Evolutionary conservation across 2,888 invertebrate species (phyloP).

Genomic region (Leptothorax acervorum): DNA sequence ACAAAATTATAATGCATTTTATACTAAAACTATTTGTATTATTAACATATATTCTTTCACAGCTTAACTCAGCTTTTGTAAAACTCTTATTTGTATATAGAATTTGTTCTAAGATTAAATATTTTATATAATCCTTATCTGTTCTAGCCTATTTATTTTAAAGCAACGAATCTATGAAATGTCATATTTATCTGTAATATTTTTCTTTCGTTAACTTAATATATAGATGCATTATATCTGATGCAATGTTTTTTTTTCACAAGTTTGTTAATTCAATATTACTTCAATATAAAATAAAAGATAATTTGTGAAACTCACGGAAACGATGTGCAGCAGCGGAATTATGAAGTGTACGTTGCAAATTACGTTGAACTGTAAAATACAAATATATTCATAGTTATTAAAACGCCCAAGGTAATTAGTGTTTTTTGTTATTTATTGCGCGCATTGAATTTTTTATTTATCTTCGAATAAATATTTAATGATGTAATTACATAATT

Average conservation of each 20-base stretch:
- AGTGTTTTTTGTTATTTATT: not conserved
- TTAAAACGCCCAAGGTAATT: slow-evolving; percentile 10
- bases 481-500: not conserved
- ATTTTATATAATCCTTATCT: not conserved
- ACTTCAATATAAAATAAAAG: slow-evolving; percentile 12
- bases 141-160: not conserved
- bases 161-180: not conserved
- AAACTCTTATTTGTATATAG: not conserved
- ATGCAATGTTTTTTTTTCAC: not conserved
- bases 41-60: not conserved
- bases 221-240: not conserved
- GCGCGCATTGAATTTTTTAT: not conserved
- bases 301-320: slow-evolving; percentile 11
- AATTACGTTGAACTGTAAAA: slow-evolving; percentile 21
- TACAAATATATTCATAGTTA: slow-evolving; percentile 23
- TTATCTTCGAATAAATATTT: not conserved
- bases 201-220: not conserved
- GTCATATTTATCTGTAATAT: not conserved
- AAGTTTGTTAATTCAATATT: not conserved
- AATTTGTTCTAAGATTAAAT: not conserved
- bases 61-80: not conserved
- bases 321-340: not conserved
- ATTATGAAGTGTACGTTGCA: slow-evolving; percentile 13
- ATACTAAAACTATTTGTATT: not conserved
- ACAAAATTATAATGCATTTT: not conserved